phyloP scores from a whole-genome alignment of 2,113 vertebrate species.

The Lepisosteus oculatus region DNA sequence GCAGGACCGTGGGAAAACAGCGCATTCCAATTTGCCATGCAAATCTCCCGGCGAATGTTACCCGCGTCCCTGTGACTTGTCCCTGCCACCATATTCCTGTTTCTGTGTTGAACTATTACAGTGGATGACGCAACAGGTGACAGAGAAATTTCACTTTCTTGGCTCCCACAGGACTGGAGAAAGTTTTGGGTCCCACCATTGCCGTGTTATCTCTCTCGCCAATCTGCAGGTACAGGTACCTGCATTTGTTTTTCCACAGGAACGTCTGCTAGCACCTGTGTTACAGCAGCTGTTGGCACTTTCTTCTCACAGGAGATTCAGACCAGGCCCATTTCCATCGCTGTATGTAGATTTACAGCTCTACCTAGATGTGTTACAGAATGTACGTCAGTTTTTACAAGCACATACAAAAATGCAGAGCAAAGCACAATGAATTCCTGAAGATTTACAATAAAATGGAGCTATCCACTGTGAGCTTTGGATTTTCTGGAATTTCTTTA shows the following conservation, averaged over 20 bases:
- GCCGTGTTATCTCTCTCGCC: neutral
- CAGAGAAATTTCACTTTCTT: neutral
- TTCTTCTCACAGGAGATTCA: neutral
- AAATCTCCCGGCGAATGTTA: neutral
- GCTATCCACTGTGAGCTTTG: too few relatives aligned
- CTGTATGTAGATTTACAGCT: too few relatives aligned
- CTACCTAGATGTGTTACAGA: too few relatives aligned
- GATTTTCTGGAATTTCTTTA: too few relatives aligned
- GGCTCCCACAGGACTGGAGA: neutral
- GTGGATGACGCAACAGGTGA: neutral
- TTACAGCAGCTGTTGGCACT: neutral
- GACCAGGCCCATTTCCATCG: too few relatives aligned
- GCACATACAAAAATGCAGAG: too few relatives aligned
- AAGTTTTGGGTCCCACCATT: neutral
- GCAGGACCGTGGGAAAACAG: neutral
- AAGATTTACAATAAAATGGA: too few relatives aligned
- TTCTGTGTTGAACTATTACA: too few relatives aligned
- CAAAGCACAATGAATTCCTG: too few relatives aligned
- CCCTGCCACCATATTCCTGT: too few relatives aligned
- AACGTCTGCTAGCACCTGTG: neutral
- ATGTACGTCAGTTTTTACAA: too few relatives aligned
- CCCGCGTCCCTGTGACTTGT: neutral
- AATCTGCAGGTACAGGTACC: neutral
- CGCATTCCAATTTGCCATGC: conserved; percentile 1
- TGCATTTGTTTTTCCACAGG: neutral